These are phyloP conservation scores for Mythimna lalbum DNA, from an alignment of 2,888 invertebrate genomes.

Conservation along the genomic window DNA sequence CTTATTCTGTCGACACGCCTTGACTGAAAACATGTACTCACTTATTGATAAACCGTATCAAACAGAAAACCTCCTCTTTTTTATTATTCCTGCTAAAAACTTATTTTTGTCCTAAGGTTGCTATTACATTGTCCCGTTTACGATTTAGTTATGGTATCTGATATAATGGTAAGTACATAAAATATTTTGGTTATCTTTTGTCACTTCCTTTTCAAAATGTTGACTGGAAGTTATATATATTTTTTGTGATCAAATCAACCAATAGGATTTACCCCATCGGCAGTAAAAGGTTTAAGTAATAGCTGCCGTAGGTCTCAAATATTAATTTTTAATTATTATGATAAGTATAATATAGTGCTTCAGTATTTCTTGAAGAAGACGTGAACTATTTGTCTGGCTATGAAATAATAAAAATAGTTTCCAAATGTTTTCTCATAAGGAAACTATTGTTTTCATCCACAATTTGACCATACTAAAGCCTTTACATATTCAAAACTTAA, in stretches of 20 bases:
- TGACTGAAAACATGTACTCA: neutral
- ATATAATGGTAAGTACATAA: neutral
- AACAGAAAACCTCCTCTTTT: slow-evolving; percentile 22
- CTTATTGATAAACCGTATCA: neutral
- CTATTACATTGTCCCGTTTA: slow-evolving; percentile 9
- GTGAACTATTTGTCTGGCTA: neutral
- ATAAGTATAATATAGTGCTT: slow-evolving; percentile 19
- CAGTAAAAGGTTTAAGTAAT: neutral
- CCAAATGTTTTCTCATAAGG: neutral
- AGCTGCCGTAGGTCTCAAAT: neutral
- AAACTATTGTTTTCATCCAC: neutral
- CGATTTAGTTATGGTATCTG: neutral
- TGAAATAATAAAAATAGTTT: neutral
- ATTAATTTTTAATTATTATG: neutral
- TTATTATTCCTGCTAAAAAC: neutral
- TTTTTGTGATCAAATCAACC: too few species aligned
- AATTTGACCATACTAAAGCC: neutral
- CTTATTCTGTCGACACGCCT: neutral
- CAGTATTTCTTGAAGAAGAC: slow-evolving; percentile 16
- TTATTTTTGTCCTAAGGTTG: neutral
- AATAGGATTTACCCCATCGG: neutral
- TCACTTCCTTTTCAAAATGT: too few species aligned
- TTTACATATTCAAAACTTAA: too few species aligned
- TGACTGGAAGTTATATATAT: neutral
- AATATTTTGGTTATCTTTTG: too few species aligned